Conservation (phyloP, 2,888 invertebrate species). For the Yponomeuta sedellus region DNA sequence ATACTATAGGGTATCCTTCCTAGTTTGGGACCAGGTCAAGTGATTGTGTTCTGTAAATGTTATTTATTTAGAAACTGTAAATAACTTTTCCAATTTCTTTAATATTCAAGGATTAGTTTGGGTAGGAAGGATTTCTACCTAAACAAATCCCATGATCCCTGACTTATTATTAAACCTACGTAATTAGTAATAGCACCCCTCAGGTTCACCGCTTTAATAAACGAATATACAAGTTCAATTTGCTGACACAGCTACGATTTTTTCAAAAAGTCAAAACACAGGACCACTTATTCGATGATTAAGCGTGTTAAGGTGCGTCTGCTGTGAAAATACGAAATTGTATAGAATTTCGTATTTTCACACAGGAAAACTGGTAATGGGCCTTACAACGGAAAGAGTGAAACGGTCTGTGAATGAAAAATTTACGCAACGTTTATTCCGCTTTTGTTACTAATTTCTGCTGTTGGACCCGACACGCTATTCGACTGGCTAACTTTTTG, state of each 20-base stretch:
- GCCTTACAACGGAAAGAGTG: slow-evolving; percentile 52
- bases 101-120: too few species aligned
- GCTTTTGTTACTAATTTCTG: slow-evolving; percentile 62
- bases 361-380: background rate
- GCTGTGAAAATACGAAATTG: background rate
- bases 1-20: too few species aligned
- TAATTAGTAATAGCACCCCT: too few species aligned
- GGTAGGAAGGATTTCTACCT: too few species aligned
- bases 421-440: slow-evolving; percentile 58
- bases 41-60: too few species aligned
- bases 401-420: slow-evolving; percentile 67
- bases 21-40: too few species aligned
- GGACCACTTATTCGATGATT: background rate
- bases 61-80: too few species aligned
- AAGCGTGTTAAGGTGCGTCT: background rate
- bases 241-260: background rate
- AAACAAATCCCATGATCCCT: too few species aligned
- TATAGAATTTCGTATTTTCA: slow-evolving; percentile 1
- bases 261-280: background rate
- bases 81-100: too few species aligned
- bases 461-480: slow-evolving; percentile 34
- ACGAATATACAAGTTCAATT: too few species aligned
- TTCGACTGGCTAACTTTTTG: slow-evolving; percentile 22
- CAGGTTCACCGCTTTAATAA: too few species aligned
- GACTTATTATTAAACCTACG: too few species aligned